Evolutionary conservation across 2,113 vertebrate genomes (phyloP).

Genomic region (Gavialis gangeticus): DNA sequence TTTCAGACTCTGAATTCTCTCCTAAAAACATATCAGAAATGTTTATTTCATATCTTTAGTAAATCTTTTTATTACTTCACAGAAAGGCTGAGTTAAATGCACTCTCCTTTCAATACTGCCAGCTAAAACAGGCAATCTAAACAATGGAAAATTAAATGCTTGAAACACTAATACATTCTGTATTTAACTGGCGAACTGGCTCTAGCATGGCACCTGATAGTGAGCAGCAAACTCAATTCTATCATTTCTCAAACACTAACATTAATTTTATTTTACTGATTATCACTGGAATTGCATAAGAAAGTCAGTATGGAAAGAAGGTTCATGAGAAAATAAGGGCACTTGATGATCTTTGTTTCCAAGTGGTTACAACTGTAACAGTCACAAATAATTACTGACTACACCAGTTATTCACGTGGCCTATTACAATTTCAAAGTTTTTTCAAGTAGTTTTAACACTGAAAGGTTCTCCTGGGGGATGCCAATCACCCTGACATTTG

Average conservation of each 20-base stretch:
- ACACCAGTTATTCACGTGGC: not conserved
- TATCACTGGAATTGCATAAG: not conserved
- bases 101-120: not conserved
- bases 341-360: not conserved
- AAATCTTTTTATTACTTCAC: not conserved
- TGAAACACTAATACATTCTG: not conserved
- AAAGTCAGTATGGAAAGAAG: not conserved
- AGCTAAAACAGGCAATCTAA: not conserved
- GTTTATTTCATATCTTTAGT: not conserved
- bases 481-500: too few relatives aligned
- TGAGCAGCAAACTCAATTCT: not conserved
- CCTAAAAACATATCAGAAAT: slow-evolving; percentile 76
- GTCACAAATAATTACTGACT: not conserved
- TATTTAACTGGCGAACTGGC: too few relatives aligned
- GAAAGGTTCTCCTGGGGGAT: too few relatives aligned
- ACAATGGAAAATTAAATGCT: not conserved
- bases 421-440: not conserved
- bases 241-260: not conserved
- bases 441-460: too few relatives aligned
- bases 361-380: not conserved
- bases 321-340: not conserved
- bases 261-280: not conserved
- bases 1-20: slow-evolving; percentile 94
- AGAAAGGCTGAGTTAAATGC: fast-evolving
- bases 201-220: not conserved